Evolutionary conservation across 2,797 vertebrate species (phyloP), one percentile per base, ranked within the genome.

Genomic region (Psittacula echo): DNA sequence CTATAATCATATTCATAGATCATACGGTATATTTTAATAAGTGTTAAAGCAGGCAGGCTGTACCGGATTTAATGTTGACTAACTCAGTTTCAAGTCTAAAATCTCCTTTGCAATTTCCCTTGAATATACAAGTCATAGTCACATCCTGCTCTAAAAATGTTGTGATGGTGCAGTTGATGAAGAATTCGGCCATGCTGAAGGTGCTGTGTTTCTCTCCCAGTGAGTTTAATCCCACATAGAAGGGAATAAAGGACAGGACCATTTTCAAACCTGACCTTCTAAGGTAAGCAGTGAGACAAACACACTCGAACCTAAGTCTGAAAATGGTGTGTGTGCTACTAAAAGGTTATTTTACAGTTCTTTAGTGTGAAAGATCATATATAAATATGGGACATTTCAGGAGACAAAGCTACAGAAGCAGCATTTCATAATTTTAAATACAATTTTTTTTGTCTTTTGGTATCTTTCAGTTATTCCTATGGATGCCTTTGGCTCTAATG

Each of bases 361-460:
- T 80, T 83, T 41, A 82, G 61, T 26, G 60, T 60, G 65, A 70
- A 88, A 73, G 54, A 78, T 10, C 4, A 65, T 29, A 42, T 10
- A 79, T 85, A 90, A 93, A 91, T 70, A 81, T 24, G 71, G 56
- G 84, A 71, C 45, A 51, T 88, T 87, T 90, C 10, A 34, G 5
- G 6, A 93, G 54, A 91, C 61, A 89, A 89, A 89, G 72, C 56
- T 66, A 77, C 19, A 92, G 50, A 67, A 90, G 61, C 20, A 67
- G 47, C 56, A 91, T 88, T 93, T 85, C 70, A 47, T 65, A 84
- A 90, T 94, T 92, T 93, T 91, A 91, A 94, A 92, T 58, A 74
- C 10, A 51, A 54, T 41, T 22, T 56, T 83, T 81, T 62, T 74
- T 82, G 84, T 83, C 77, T 89, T 87, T 82, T 83, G 60, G 41